Percentiles rank a stretch among this genome's conserved stretches.
These are phyloP conservation scores for Euleptes europaea DNA, from an alignment of 2,113 vertebrate species.

Conservation along the genomic window DNA sequence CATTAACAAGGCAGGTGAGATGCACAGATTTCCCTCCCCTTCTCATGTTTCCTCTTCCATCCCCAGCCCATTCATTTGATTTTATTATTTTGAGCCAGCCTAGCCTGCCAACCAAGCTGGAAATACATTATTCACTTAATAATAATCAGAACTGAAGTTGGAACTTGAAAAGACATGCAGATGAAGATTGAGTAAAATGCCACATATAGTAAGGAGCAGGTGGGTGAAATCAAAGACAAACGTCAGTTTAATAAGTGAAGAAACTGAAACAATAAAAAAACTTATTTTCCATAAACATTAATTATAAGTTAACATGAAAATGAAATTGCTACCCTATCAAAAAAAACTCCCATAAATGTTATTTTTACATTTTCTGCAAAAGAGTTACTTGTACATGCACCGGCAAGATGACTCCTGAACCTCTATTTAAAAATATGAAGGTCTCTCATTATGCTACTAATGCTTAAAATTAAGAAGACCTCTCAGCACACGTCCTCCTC, in stretches of 20 bases:
- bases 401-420: conserved; percentile 18
- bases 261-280: background rate
- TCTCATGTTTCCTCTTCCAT: too few relatives aligned
- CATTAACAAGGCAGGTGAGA: conserved; percentile 40
- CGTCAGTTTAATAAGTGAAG: background rate
- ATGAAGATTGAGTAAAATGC: conserved; percentile 2
- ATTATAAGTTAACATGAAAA: conserved; percentile 17
- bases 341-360: background rate
- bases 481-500: background rate
- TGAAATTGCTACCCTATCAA: conserved; percentile 21
- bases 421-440: background rate
- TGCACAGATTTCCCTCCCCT: conserved; percentile 35
- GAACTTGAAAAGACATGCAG: conserved; percentile 41
- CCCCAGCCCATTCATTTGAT: conserved; percentile 20
- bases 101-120: conserved; percentile 49
- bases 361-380: conserved; percentile 14
- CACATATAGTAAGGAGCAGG: background rate
- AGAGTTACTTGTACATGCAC: background rate
- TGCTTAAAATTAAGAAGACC: conserved; percentile 1
- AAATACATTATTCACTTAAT: conserved; percentile 60
- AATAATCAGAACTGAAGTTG: conserved; percentile 49
- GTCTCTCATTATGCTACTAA: conserved; percentile 1
- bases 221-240: background rate
- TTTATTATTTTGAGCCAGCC: conserved; percentile 33
- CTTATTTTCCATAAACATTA: background rate